phyloP scores from a whole-genome alignment of 2,888 invertebrate genomes.

The Blera fallax region DNA sequence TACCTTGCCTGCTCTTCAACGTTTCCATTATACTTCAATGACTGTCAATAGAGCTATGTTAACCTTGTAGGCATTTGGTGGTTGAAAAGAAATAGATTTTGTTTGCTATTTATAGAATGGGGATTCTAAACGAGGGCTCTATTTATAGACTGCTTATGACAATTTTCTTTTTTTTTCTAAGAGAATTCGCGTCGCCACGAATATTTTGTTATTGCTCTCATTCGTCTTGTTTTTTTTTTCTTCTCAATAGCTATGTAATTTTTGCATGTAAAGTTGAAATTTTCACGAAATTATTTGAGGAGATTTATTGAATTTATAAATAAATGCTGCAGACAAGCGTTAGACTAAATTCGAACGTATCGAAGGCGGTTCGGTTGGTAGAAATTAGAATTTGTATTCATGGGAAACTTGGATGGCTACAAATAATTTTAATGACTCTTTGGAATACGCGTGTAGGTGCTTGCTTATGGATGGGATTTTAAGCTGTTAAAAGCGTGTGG shows the following conservation, averaged over 20 bases:
- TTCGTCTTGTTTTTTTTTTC: too few species aligned
- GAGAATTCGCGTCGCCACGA: background rate
- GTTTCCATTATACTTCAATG: conserved; percentile 7
- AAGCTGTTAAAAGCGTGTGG: too few species aligned
- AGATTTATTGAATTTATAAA: conserved; percentile 2
- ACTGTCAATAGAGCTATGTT: conserved; percentile 13
- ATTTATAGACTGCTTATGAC: background rate
- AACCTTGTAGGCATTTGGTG: conserved; percentile 14
- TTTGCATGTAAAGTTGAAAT: conserved; percentile 11
- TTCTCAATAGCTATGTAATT: conserved; percentile 7
- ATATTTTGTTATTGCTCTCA: background rate
- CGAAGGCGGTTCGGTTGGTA: background rate
- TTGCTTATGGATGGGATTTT: too few species aligned
- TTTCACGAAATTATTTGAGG: background rate
- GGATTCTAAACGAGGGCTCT: background rate
- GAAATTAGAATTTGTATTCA: too few species aligned
- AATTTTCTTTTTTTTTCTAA: background rate
- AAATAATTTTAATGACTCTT: too few species aligned
- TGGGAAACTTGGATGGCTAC: too few species aligned
- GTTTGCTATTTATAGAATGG: background rate
- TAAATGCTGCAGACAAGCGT: conserved; percentile 14
- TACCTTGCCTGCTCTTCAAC: conserved; percentile 7
- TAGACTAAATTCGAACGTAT: conserved; percentile 2
- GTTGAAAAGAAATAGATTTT: conserved; percentile 23
- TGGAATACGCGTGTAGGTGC: too few species aligned